phyloP scores from a whole-genome alignment of 2,113 vertebrate genomes.

The Tamias sibiricus region DNA sequence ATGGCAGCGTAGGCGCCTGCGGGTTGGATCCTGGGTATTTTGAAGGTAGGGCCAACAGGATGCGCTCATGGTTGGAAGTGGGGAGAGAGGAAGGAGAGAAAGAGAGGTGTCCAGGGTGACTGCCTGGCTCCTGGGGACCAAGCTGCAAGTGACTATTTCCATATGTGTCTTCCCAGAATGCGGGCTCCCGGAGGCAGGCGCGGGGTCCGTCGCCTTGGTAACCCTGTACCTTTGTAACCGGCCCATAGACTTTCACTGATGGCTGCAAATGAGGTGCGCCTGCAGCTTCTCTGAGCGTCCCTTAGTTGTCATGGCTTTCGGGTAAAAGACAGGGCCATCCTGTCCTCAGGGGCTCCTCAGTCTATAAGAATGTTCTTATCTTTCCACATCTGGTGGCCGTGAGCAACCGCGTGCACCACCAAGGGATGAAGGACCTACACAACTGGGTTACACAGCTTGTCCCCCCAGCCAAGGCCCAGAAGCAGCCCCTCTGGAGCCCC shows the following conservation, averaged over 20 bases:
- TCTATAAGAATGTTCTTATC: neutral
- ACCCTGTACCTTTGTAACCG: neutral
- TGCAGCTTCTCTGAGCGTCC: neutral
- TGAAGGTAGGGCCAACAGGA: neutral
- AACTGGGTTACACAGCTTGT: neutral
- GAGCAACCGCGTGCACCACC: neutral
- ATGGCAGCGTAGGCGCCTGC: accelerated
- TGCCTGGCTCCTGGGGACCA: neutral
- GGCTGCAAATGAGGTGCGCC: neutral
- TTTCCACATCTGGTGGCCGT: neutral
- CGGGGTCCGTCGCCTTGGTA: accelerated
- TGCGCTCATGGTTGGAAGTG: neutral
- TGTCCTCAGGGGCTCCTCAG: neutral
- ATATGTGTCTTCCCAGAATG: accelerated
- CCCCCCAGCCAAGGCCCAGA: neutral
- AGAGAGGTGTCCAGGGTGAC: neutral
- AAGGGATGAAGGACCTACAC: neutral
- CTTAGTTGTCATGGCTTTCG: neutral
- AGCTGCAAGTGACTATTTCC: neutral
- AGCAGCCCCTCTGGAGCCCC: neutral
- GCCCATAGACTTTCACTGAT: accelerated
- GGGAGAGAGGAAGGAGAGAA: neutral
- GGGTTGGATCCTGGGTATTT: neutral
- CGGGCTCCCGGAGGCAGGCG: neutral
- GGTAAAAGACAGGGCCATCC: neutral